phyloP scores from a whole-genome alignment of 2,113 vertebrate species.

The Lipotes vexillifer region DNA sequence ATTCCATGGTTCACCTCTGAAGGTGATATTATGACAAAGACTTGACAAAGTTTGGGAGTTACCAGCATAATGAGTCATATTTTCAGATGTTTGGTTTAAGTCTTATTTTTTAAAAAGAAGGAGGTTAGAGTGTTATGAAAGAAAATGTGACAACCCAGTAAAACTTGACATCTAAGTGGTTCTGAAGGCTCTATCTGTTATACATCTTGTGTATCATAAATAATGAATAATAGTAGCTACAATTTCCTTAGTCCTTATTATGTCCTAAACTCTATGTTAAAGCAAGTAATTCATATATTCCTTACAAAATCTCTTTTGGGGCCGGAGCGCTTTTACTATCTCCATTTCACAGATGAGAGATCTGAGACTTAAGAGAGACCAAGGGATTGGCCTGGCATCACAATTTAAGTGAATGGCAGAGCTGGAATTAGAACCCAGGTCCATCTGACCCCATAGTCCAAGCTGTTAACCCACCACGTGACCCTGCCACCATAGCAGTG shows the following conservation, averaged over 20 bases:
- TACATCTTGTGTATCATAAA: not conserved
- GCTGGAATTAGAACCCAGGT: not conserved
- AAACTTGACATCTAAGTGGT: not conserved
- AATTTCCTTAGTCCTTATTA: not conserved
- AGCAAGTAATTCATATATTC: not conserved
- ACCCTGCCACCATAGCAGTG: not conserved
- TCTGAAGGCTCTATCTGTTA: not conserved
- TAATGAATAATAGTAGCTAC: not conserved
- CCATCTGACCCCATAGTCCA: not conserved
- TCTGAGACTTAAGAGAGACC: not conserved
- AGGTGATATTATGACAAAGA: not conserved
- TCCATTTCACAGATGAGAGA: not conserved
- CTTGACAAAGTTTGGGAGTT: not conserved
- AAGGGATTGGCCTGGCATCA: not conserved
- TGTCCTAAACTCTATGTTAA: not conserved
- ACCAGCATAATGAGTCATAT: not conserved
- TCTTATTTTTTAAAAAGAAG: not conserved
- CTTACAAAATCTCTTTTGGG: not conserved
- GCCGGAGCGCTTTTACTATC: not conserved
- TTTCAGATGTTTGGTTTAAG: constrained; percentile 12
- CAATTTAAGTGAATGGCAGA: not conserved
- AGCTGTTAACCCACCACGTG: not conserved
- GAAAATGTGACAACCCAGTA: not conserved
- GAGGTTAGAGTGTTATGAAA: not conserved
- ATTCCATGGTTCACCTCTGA: not conserved